Base-by-base conservation (phyloP, 2,888 invertebrate species). In the Pardosa pseudoannulata region DNA sequence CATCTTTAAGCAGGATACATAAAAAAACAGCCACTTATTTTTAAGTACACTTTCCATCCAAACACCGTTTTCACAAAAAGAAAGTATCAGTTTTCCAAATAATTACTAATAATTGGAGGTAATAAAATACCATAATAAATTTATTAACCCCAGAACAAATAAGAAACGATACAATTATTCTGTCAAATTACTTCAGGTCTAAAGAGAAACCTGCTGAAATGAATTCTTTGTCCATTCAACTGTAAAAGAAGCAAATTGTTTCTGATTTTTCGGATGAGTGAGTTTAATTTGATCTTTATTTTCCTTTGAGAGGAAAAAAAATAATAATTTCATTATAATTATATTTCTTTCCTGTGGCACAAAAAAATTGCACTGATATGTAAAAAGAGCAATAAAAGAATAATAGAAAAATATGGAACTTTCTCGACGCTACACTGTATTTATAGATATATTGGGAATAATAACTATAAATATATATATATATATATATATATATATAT, bases 191-290 rank as follows among this genome's bases (percentile, higher is more conserved):
- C 23, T 56, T 56, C 56, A 23, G 23, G 6, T 23, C 23, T 56
- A 56, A 56, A 56, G 56, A 56, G n/a, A 56, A 56, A 56, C 56
- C 23, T 56, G 56, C 56, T 56, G 56, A 56, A 56, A 56, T 56
- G 56, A 56, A 56, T 56, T 56, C 56, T 56, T 23, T 23, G 23
- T 56, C 23, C 56, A 56, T 56, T 56, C 56, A 56, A 5, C 56
- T 56, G 56, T 23, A 56, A 46, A 56, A 56, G 56, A 56, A 56
- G 56, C 19, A 56, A 56, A 56, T 56, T 56, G 56, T 56, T 56
- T 56, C 23, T 56, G 19, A 56, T 56, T 56, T 56, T 16, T 56
- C 16, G 56, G 23, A 56, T 56, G 56, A 56, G 56, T 19, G 11
- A 23, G 3, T 56, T 56, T 23, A 56, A 56, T 56, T 56, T 56